These are phyloP conservation scores for Pollenia angustigena DNA, from an alignment of 2,888 invertebrate species.

Conservation along the genomic window DNA sequence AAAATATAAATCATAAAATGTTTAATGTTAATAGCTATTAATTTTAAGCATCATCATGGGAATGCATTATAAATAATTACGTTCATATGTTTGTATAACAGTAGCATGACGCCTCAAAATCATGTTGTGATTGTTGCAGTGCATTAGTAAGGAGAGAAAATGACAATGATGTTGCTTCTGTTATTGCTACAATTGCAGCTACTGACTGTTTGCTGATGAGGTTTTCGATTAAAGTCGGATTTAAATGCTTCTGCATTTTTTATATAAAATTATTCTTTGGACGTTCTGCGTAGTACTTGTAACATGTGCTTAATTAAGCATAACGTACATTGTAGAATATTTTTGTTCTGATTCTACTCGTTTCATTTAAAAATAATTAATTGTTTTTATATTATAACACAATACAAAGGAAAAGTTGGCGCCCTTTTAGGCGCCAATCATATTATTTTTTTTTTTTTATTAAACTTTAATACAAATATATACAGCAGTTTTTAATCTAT, in stretches of 20 bases:
- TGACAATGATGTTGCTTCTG: slow-evolving; percentile 2
- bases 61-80: slow-evolving; percentile 26
- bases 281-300: slow-evolving; percentile 20
- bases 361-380: slow-evolving; percentile 58
- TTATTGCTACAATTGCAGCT: slow-evolving; percentile 16
- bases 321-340: slow-evolving; percentile 42
- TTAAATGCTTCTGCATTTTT: neutral
- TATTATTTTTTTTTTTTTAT: slow-evolving; percentile 8
- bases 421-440: slow-evolving; percentile 36
- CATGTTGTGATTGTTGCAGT: slow-evolving; percentile 22
- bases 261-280: slow-evolving; percentile 18
- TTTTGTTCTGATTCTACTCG: slow-evolving; percentile 44
- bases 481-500: neutral
- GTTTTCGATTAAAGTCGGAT: neutral
- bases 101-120: slow-evolving; percentile 22
- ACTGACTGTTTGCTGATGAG: neutral
- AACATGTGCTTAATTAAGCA: slow-evolving; percentile 65
- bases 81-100: neutral
- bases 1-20: slow-evolving; percentile 15
- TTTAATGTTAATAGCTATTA: slow-evolving; percentile 45
- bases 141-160: slow-evolving; percentile 12
- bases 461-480: slow-evolving; percentile 2
- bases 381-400: slow-evolving; percentile 57
- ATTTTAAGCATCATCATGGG: slow-evolving; percentile 33
- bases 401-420: slow-evolving; percentile 40